Conservation (phyloP, 2,888 invertebrate species). For the Frankliniella fusca region DNA sequence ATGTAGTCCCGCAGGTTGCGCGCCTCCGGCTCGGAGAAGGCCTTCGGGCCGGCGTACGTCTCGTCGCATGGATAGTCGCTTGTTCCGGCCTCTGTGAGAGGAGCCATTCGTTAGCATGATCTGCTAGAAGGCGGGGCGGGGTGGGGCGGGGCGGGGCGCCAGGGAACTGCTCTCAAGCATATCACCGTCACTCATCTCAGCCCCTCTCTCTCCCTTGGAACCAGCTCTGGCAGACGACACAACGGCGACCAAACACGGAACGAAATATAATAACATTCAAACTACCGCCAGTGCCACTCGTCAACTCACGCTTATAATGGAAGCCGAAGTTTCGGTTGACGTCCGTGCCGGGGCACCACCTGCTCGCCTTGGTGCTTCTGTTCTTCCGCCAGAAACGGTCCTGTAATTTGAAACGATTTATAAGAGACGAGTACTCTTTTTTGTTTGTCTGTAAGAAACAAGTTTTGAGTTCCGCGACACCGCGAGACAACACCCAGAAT, state of each 20-base stretch:
- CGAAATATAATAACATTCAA: too few relatives aligned
- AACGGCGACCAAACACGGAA: too few relatives aligned
- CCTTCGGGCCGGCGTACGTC: constrained; percentile 67
- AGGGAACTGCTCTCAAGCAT: too few relatives aligned
- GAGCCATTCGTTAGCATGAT: neutral
- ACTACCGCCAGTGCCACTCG: neutral
- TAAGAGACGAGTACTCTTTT: too few relatives aligned
- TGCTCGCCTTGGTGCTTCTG: neutral
- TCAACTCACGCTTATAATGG: constrained; percentile 69
- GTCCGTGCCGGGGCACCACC: constrained; percentile 68
- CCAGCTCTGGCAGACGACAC: too few relatives aligned
- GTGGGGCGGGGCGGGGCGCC: neutral
- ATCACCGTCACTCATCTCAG: too few relatives aligned
- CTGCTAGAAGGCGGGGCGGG: neutral
- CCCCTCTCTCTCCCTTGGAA: too few relatives aligned
- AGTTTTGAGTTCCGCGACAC: too few relatives aligned
- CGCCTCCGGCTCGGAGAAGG: constrained; percentile 84
- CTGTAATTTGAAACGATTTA: neutral
- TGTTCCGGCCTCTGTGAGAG: constrained; percentile 53
- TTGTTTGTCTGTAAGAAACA: too few relatives aligned
- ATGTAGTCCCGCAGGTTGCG: constrained; percentile 54
- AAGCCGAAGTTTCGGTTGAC: constrained; percentile 82
- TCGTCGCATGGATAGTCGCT: constrained; percentile 76
- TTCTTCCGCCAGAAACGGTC: constrained; percentile 30
- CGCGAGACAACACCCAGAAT: too few relatives aligned